Base-by-base conservation (phyloP, 1,140 invertebrate species). In the Drosophila athabasca region DNA sequence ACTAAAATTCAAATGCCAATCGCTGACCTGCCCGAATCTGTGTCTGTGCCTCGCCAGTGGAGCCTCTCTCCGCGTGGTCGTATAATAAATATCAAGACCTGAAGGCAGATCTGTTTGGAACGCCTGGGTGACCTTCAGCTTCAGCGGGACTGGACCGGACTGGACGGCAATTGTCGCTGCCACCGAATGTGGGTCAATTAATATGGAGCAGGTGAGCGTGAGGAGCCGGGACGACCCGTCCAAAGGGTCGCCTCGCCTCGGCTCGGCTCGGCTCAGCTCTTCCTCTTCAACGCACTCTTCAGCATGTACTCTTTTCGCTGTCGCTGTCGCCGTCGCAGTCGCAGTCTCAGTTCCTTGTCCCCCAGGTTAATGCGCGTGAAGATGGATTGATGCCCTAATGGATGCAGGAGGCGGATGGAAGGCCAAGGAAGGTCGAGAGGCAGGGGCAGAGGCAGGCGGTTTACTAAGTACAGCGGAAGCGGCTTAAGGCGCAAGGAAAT, bases 131-230 rank as follows among this genome's bases (percentile, higher is more conserved):
- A 81, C 82, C 83, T 70, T 69, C 51, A 29, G 15, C 49, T 70
- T 69, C 51, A 29, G 15, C 49, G 19, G 45, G 43, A 72, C 71
- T 51, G 65, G 57, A 45, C 44, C 51, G 65, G 57, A 45, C 44
- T 51, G 55, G 62, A 78, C 55, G 62, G 75, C 35, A 39, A 39
- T 39, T 39, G 82, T 88, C 71, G 83, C 75, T 60, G 62, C 74
- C 60, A 60, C 60, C 55, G 54, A 82, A 87, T 87, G 76, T 87
- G 65, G 82, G 82, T 87, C 83, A 88, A 83, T 83, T 83, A 70
- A 72, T 67, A 62, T 72, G 62, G 64, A 68, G 72, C 74, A 77
- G 74, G 73, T 77, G 64, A 70, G 66, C 64, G 62, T 58, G 55
- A 45, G 53, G 44, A 62, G 53, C 35, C 17, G 43, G 26, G 59